Conservation (phyloP, 2,888 invertebrate species). For the Drosophila subsilvestris region DNA sequence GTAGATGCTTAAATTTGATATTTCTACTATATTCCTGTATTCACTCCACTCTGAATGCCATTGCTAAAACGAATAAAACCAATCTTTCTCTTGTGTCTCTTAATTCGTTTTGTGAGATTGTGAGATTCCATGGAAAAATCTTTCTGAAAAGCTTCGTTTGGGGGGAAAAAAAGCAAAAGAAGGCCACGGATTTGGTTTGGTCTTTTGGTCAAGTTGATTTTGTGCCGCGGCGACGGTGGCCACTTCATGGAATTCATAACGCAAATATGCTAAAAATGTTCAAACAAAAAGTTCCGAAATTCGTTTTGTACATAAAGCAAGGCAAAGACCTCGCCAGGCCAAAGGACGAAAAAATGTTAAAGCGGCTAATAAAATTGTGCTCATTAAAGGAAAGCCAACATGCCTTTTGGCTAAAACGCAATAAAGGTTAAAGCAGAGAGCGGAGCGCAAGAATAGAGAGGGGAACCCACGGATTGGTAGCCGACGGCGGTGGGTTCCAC, state of each 20-base stretch:
- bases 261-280: constrained; percentile 55
- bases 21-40: no score
- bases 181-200: background rate
- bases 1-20: no score
- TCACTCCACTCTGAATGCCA: background rate
- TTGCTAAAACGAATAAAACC: background rate
- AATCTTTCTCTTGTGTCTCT: background rate
- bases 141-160: constrained; percentile 1
- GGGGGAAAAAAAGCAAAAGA: background rate
- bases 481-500: constrained; percentile 54
- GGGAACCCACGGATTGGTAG: constrained; percentile 45
- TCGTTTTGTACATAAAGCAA: constrained; percentile 47
- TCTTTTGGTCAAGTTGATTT: constrained; percentile 14
- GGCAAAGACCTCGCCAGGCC: constrained; percentile 1
- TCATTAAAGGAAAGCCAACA: constrained; percentile 75
- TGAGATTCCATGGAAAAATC: background rate
- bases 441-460: constrained; percentile 39
- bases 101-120: background rate
- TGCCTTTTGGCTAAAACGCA: constrained; percentile 67
- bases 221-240: background rate
- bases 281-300: constrained; percentile 52
- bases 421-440: constrained; percentile 65
- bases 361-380: constrained; percentile 73
- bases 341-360: constrained; percentile 48
- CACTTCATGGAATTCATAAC: constrained; percentile 24